These are phyloP conservation scores for Rattus norvegicus DNA, from an alignment of 2,113 vertebrate genomes.

Conservation along the genomic window DNA sequence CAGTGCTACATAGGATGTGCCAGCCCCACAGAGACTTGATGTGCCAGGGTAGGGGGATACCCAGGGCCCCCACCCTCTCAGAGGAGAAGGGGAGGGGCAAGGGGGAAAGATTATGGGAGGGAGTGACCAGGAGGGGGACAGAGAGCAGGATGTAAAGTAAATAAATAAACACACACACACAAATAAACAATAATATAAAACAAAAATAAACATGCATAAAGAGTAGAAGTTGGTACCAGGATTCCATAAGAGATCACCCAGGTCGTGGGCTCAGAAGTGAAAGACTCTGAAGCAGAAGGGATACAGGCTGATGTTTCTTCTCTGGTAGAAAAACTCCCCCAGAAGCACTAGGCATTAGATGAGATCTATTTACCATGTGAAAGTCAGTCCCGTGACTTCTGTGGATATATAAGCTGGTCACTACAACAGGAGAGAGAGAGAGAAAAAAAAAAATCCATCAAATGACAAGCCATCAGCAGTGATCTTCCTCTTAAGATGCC, in stretches of 20 bases:
- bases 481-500: neutral
- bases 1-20: neutral
- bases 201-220: neutral
- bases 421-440: neutral
- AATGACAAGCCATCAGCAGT: neutral
- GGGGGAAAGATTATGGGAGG: no score
- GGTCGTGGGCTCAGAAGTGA: neutral
- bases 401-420: neutral
- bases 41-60: no score
- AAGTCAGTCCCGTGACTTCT: neutral
- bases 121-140: no score
- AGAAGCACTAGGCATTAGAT: neutral
- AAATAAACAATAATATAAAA: neutral
- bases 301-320: neutral
- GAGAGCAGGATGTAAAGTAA: no score
- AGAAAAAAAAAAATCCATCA: rapidly evolving
- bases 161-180: no score
- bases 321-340: neutral
- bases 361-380: neutral
- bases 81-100: no score
- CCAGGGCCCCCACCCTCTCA: no score
- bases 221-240: neutral
- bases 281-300: neutral
- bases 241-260: neutral
- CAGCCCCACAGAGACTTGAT: no score